phyloP scores from a whole-genome alignment of 2,113 vertebrate species.

The Eulemur rufifrons region DNA sequence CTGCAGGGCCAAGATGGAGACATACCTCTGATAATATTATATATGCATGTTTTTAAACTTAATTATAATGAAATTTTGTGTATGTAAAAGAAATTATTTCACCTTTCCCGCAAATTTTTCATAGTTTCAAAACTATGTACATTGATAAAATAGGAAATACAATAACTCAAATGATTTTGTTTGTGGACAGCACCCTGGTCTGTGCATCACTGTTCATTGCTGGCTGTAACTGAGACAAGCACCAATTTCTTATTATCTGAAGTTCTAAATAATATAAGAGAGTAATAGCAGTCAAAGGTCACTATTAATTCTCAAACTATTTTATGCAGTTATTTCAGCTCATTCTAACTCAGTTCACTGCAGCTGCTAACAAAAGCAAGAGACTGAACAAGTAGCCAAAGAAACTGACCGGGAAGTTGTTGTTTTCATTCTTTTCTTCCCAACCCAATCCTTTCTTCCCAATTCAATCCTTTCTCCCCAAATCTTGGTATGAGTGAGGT shows the following conservation, averaged over 20 bases:
- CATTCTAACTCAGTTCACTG: not conserved
- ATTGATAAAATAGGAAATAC: slow-evolving; percentile 6
- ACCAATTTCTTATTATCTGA: not conserved
- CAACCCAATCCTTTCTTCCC: not conserved
- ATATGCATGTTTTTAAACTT: not conserved
- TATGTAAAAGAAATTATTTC: slow-evolving; percentile 29
- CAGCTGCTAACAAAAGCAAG: slow-evolving; percentile 14
- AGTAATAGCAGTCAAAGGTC: not conserved
- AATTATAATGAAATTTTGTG: not conserved
- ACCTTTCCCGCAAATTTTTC: not conserved
- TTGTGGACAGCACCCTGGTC: not conserved
- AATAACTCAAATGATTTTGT: not conserved
- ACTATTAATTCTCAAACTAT: not conserved
- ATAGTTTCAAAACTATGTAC: slow-evolving; percentile 22
- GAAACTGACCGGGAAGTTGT: not conserved
- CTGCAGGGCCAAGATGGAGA: not conserved
- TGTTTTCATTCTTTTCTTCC: not conserved
- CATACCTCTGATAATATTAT: not conserved
- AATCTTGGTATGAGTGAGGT: not conserved
- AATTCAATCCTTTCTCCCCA: not conserved
- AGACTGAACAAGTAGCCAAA: not conserved
- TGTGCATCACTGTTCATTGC: not conserved
- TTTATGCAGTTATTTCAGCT: slow-evolving; percentile 15
- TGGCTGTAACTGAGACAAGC: not conserved
- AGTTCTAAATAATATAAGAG: slow-evolving; percentile 20